phyloP scores from a whole-genome alignment of 2,888 invertebrate genomes.

The Anticlea derivata region DNA sequence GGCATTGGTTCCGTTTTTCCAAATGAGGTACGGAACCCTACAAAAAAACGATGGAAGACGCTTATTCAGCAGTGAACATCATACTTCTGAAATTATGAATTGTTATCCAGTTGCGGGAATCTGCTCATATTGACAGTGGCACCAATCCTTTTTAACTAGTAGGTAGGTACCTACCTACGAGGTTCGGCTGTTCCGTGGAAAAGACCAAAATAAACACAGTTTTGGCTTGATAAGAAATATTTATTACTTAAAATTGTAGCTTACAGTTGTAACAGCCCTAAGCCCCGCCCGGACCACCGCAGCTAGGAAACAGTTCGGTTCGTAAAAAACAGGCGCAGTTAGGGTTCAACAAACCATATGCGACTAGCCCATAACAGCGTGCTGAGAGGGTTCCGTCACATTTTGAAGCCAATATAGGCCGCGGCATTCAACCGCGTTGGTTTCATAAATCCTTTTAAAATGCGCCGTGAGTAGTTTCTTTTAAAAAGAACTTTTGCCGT shows the following conservation, averaged over 20 bases:
- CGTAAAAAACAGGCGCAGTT: conserved; percentile 43
- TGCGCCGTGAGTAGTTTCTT: conserved; percentile 18
- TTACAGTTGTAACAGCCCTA: conserved; percentile 36
- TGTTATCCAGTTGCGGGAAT: no score
- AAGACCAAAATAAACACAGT: conserved; percentile 4
- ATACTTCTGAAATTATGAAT: no score
- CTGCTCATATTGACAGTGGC: no score
- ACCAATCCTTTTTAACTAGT: no score
- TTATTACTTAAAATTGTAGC: conserved; percentile 27
- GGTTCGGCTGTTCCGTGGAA: no score
- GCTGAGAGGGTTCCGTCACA: conserved; percentile 60
- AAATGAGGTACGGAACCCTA: no score
- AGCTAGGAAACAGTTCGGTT: conserved; percentile 35
- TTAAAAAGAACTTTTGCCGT: conserved; percentile 22
- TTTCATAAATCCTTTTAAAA: conserved; percentile 25
- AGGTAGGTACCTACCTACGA: not conserved
- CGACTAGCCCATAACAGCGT: conserved; percentile 60
- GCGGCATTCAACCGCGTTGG: conserved; percentile 24
- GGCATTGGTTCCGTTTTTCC: no score
- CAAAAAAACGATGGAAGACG: no score
- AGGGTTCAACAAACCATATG: conserved; percentile 42
- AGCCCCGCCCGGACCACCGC: conserved; percentile 37
- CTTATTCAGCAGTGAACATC: no score
- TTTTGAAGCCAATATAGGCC: conserved; percentile 29
- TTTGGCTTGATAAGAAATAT: conserved; percentile 16